Percentiles rank a stretch among this genome's conserved stretches.
Evolutionary conservation across 1,140 invertebrate species (phyloP).

Genomic region (Trypoxylus dichotomus): DNA sequence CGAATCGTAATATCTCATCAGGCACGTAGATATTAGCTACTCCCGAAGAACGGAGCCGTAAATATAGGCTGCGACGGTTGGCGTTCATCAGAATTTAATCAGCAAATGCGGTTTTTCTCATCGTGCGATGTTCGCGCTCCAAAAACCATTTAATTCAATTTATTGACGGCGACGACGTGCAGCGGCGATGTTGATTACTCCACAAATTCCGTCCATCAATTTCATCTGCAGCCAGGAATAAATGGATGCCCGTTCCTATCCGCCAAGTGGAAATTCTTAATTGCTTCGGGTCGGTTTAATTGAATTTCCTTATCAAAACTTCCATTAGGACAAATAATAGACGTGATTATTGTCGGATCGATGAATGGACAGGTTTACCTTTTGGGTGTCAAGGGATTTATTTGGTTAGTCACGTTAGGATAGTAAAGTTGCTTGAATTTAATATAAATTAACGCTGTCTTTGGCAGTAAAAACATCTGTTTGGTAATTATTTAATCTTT

Average conservation of each 20-base stretch:
- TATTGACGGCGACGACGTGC: background rate
- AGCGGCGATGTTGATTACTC: background rate
- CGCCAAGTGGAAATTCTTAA: background rate
- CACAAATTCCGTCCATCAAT: background rate
- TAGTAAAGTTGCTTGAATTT: background rate
- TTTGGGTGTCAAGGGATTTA: background rate
- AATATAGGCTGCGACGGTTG: background rate
- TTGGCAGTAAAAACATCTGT: too few species aligned
- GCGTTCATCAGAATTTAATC: background rate
- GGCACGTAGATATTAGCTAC: background rate
- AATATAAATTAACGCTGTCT: too few species aligned
- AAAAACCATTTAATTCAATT: constrained; percentile 7
- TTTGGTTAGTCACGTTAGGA: background rate
- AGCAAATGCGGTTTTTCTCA: background rate
- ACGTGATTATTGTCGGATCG: background rate
- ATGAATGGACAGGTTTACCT: background rate
- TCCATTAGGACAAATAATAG: background rate
- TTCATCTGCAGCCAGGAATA: background rate
- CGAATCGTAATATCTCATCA: background rate
- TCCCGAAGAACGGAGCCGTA: background rate
- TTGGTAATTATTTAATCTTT: too few species aligned
- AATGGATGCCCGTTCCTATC: background rate
- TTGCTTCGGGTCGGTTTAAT: background rate
- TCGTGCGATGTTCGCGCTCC: background rate
- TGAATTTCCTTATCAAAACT: background rate